Conservation (phyloP, 2,888 invertebrate genomes). For the Leptopterna dolabrata region DNA sequence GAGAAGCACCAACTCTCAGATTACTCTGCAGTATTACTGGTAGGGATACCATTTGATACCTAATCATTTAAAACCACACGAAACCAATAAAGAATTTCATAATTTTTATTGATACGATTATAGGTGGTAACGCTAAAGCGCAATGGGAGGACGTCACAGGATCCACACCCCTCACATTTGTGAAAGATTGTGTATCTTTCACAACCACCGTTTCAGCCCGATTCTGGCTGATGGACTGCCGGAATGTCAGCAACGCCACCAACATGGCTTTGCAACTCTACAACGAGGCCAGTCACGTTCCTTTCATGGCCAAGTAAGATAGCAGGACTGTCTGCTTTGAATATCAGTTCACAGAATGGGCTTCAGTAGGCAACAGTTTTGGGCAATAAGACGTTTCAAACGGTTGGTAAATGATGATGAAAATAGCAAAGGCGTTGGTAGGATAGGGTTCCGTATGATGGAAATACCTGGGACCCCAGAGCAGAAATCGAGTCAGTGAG, state of each 20-base stretch:
- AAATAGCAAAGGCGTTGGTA: too few species aligned
- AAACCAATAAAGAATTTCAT: background rate
- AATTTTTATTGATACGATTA: background rate
- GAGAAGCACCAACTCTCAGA: constrained; percentile 85
- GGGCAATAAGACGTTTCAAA: too few species aligned
- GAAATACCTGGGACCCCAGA: too few species aligned
- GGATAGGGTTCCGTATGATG: too few species aligned
- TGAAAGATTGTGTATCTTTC: constrained; percentile 97
- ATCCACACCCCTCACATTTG: constrained; percentile 95
- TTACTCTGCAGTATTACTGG: constrained; percentile 95
- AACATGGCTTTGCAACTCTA: constrained; percentile 97
- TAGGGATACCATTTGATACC: constrained; percentile 66
- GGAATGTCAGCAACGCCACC: constrained; percentile 93
- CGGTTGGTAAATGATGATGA: too few species aligned
- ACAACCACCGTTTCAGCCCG: constrained; percentile 98
- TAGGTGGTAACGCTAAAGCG: constrained; percentile 93
- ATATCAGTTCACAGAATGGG: too few species aligned
- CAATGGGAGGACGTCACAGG: constrained; percentile 99
- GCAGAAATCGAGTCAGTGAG: too few species aligned
- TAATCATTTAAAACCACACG: too few species aligned
- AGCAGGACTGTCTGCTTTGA: too few species aligned
- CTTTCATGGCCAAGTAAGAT: constrained; percentile 90
- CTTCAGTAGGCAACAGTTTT: too few species aligned
- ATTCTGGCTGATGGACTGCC: constrained; percentile 99
- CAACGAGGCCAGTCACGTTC: constrained; percentile 86